A percentile compares a stretch with the other conserved stretches of the same genome.
These are phyloP conservation scores for Himalopsyche anomala DNA, from an alignment of 2,888 invertebrate species.

Conservation along the genomic window DNA sequence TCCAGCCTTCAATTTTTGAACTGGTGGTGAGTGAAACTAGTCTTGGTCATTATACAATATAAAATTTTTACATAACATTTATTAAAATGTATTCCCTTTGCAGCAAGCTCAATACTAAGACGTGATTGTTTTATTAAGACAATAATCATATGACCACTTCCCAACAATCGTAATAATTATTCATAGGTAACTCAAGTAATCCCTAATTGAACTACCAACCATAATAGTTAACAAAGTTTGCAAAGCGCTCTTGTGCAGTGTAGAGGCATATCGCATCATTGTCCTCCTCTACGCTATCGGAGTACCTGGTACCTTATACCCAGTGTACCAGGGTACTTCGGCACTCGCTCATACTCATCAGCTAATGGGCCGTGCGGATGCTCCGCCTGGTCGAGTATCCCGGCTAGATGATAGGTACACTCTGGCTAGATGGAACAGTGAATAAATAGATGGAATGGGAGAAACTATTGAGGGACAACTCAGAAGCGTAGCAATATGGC, in stretches of 20 bases:
- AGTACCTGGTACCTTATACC: slow-evolving; percentile 15
- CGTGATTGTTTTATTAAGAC: too few relatives aligned
- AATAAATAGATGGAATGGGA: slow-evolving; percentile 1
- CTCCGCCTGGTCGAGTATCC: slow-evolving; percentile 39
- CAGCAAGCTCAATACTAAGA: too few relatives aligned
- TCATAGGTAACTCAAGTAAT: background rate
- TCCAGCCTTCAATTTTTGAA: too few relatives aligned
- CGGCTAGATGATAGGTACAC: slow-evolving; percentile 16
- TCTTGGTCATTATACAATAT: too few relatives aligned
- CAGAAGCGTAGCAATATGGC: background rate
- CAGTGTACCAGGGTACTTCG: slow-evolving; percentile 20
- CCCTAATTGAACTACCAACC: background rate
- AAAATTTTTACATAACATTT: too few relatives aligned
- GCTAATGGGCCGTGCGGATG: slow-evolving; percentile 78
- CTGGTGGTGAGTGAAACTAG: too few relatives aligned
- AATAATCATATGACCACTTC: too few relatives aligned
- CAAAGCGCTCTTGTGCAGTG: slow-evolving; percentile 37
- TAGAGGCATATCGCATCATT: slow-evolving; percentile 43
- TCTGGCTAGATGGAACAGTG: background rate
- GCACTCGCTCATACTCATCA: slow-evolving; percentile 75
- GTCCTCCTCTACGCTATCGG: slow-evolving; percentile 23
- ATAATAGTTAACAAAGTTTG: slow-evolving; percentile 7
- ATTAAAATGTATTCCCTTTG: too few relatives aligned
- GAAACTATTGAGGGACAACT: background rate
- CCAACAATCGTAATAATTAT: background rate